A percentile compares a stretch with the other conserved stretches of the same genome.
phyloP scores from a whole-genome alignment of 2,888 invertebrate species.

The Drosophila ustulata region DNA sequence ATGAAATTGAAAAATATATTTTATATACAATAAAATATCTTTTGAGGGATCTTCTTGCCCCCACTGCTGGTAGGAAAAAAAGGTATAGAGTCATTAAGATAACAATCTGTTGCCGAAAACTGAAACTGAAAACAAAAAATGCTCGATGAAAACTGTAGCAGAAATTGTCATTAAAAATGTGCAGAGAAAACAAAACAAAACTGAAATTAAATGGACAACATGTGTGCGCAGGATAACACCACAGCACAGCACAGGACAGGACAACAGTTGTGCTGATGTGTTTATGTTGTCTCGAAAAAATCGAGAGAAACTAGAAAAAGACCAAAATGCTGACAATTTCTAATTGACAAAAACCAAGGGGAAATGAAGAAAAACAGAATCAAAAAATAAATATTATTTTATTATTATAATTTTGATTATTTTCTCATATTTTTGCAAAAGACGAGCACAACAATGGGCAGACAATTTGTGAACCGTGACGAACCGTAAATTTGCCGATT shows the following conservation, averaged over 20 bases:
- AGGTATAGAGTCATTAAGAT: conserved; percentile 81
- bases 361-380: conserved; percentile 13
- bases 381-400: conserved; percentile 52
- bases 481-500: conserved; percentile 56
- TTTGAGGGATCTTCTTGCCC: conserved; percentile 5
- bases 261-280: conserved; percentile 72
- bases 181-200: conserved; percentile 50
- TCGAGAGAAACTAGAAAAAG: conserved; percentile 8
- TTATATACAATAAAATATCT: conserved; percentile 70
- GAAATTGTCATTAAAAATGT: conserved; percentile 71
- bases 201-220: conserved; percentile 71
- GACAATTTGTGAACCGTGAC: conserved; percentile 26
- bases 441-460: conserved; percentile 46
- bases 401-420: conserved; percentile 32
- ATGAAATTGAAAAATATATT: conserved; percentile 70
- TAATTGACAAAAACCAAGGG: conserved; percentile 19
- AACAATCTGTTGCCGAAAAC: conserved; percentile 70
- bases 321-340: conserved; percentile 13
- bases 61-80: conserved; percentile 22
- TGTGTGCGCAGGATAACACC: conserved; percentile 61
- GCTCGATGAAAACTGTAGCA: conserved; percentile 66
- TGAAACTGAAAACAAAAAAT: conserved; percentile 46
- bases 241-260: conserved; percentile 39
- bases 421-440: conserved; percentile 28
- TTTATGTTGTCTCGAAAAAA: conserved; percentile 52